Conservation (phyloP, 2,888 invertebrate genomes). For the Ectemnius lituratus region DNA sequence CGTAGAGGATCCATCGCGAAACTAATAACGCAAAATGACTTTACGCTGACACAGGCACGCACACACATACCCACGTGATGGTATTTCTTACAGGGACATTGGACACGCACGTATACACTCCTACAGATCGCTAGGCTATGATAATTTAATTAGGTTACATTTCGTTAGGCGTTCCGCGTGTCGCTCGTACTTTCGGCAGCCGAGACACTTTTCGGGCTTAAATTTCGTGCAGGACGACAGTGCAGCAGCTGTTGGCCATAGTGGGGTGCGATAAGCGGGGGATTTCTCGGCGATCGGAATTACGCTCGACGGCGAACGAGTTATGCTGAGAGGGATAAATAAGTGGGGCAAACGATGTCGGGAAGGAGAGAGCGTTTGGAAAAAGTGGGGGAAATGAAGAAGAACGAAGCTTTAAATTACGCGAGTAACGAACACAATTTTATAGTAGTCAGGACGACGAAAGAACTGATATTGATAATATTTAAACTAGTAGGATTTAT, state of each 20-base stretch:
- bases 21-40: conserved; percentile 39
- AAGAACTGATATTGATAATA: conserved; percentile 81
- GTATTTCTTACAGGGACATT: background rate
- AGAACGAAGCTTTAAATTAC: conserved; percentile 77
- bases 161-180: conserved; percentile 69
- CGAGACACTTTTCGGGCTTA: background rate
- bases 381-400: conserved; percentile 56
- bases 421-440: conserved; percentile 75
- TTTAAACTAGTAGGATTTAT: conserved; percentile 71
- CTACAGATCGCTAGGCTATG: conserved; percentile 73
- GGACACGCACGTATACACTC: conserved; percentile 36
- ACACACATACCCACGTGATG: background rate
- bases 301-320: conserved; percentile 52
- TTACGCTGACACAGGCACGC: conserved; percentile 24
- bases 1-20: conserved; percentile 57
- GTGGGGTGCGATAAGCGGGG: background rate
- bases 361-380: conserved; percentile 39
- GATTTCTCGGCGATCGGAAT: conserved; percentile 39
- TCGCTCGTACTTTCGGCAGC: conserved; percentile 60
- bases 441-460: conserved; percentile 76
- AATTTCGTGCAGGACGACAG: background rate
- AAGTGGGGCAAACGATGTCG: conserved; percentile 31
- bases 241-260: background rate
- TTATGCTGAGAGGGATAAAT: conserved; percentile 37
- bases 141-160: conserved; percentile 74